phyloP scores from a whole-genome alignment of 2,797 vertebrate species.

The Sus cebifrons region DNA sequence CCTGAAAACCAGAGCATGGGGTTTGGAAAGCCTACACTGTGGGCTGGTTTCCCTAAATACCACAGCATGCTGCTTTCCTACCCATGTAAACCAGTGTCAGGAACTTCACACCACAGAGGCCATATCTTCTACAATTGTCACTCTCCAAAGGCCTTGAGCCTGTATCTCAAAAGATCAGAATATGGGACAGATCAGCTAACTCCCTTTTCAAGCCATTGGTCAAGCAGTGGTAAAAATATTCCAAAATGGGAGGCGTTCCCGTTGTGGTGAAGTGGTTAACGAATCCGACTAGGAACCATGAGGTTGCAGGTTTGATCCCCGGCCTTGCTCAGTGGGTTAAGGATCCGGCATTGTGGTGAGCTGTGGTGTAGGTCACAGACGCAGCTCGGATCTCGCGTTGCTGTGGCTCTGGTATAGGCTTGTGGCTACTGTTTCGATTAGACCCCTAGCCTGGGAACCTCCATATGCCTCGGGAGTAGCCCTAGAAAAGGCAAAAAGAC shows the following conservation, averaged over 20 bases:
- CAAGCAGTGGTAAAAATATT: constrained; percentile 27
- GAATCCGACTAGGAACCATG: too few relatives aligned
- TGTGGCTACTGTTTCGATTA: too few relatives aligned
- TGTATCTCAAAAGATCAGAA: constrained; percentile 49
- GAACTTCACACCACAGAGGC: neutral
- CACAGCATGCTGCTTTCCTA: constrained; percentile 6
- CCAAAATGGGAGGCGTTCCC: neutral
- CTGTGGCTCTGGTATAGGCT: too few relatives aligned
- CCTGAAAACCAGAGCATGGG: constrained; percentile 12
- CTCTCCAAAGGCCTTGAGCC: constrained; percentile 47
- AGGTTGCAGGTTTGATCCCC: too few relatives aligned
- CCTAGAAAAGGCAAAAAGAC: too few relatives aligned
- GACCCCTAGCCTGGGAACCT: too few relatives aligned
- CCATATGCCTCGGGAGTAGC: too few relatives aligned
- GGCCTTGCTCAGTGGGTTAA: too few relatives aligned
- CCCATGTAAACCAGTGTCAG: neutral
- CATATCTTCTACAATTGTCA: neutral
- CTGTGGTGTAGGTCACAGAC: too few relatives aligned
- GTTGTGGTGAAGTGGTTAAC: too few relatives aligned
- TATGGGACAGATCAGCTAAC: neutral
- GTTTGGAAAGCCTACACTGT: constrained; percentile 36
- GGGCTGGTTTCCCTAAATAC: neutral
- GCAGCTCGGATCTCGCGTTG: too few relatives aligned
- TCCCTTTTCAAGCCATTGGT: constrained; percentile 31
- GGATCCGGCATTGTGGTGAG: too few relatives aligned